These are phyloP conservation scores for Drosophila pseudotalamancana DNA, from an alignment of 2,888 invertebrate species.

Conservation along the genomic window DNA sequence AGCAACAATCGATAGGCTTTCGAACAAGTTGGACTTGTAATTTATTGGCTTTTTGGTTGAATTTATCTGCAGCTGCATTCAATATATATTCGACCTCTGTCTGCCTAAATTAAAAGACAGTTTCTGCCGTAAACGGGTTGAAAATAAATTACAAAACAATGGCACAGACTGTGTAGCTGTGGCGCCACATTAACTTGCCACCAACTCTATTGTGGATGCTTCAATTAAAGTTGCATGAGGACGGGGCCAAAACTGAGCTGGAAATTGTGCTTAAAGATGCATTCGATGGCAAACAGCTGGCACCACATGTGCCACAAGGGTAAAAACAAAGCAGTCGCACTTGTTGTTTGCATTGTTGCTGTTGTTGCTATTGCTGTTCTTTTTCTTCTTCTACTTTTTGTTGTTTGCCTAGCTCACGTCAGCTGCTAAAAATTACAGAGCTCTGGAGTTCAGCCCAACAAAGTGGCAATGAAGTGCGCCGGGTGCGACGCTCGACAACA, in stretches of 20 bases:
- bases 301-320: conserved; percentile 15
- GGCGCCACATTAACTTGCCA: conserved; percentile 35
- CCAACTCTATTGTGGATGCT: conserved; percentile 18
- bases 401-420: conserved; percentile 24
- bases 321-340: conserved; percentile 24
- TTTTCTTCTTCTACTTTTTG: no score
- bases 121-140: background rate
- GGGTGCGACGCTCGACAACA: conserved; percentile 54
- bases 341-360: conserved; percentile 7
- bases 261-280: conserved; percentile 39
- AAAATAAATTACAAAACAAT: conserved; percentile 26
- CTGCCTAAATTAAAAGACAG: conserved; percentile 3
- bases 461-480: conserved; percentile 53
- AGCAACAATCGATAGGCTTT: background rate
- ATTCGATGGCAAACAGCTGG: conserved; percentile 30
- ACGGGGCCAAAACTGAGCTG: conserved; percentile 3
- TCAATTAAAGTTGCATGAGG: conserved; percentile 38
- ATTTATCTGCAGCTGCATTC: conserved; percentile 4
- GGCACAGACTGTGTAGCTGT: conserved; percentile 6
- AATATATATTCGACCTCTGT: background rate
- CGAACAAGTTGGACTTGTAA: background rate
- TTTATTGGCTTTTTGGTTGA: background rate
- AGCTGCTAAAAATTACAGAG: conserved; percentile 58
- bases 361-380: no score
- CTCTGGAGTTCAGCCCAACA: conserved; percentile 56